Conservation (phyloP, 1,140 invertebrate genomes). For the Rhizoglyphus robini region DNA sequence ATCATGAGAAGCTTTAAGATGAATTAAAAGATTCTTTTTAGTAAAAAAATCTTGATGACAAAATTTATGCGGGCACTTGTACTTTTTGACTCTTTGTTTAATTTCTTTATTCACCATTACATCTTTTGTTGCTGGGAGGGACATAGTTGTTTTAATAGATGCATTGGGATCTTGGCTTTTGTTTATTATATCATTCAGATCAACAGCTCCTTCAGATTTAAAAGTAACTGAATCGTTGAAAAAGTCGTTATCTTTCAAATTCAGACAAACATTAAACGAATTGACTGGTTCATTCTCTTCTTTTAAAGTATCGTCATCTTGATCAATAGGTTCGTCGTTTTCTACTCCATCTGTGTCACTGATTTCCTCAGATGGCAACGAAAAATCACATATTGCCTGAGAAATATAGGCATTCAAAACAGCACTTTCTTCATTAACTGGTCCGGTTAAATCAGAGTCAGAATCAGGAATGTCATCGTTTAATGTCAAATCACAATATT, state of each 20-base stretch:
- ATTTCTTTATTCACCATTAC: slow-evolving; percentile 6
- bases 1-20: slow-evolving; percentile 14
- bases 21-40: slow-evolving; percentile 16
- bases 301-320: background rate
- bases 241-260: slow-evolving; percentile 9
- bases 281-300: background rate
- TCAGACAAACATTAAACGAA: slow-evolving; percentile 5
- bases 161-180: background rate
- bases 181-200: background rate
- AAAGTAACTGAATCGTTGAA: slow-evolving; percentile 7
- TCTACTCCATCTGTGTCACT: background rate
- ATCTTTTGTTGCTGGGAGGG: background rate
- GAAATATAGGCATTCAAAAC: slow-evolving; percentile 6
- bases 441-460: slow-evolving; percentile 12
- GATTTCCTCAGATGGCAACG: background rate
- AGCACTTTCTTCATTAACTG: background rate
- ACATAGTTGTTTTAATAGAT: background rate
- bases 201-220: background rate
- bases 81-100: slow-evolving; percentile 13
- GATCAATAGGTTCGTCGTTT: background rate
- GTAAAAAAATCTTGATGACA: slow-evolving; percentile 16
- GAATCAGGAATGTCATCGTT: slow-evolving; percentile 16
- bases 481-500: background rate
- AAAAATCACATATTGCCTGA: slow-evolving; percentile 9
- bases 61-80: slow-evolving; percentile 11